phyloP scores from a whole-genome alignment of 2,113 vertebrate genomes.

The Raja brachyura region DNA sequence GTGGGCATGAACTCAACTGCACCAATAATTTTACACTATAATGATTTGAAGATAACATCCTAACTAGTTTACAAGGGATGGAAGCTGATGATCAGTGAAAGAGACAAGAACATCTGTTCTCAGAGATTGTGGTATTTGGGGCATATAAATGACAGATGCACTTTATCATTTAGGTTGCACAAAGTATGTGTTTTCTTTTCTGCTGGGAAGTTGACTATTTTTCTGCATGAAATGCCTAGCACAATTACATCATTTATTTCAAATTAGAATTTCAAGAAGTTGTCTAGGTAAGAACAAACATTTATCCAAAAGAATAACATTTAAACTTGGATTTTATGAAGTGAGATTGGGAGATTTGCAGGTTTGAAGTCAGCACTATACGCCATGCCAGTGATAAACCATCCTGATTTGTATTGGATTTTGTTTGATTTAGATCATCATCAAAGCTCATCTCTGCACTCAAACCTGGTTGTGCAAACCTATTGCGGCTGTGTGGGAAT shows the following conservation, averaged over 20 bases:
- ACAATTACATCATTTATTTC: background rate
- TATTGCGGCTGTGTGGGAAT: no score
- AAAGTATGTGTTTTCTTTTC: constrained; percentile 25
- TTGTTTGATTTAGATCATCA: no score
- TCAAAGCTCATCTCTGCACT: no score
- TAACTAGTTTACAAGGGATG: constrained; percentile 26
- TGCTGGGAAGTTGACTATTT: constrained; percentile 19
- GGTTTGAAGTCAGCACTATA: background rate
- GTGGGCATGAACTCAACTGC: background rate
- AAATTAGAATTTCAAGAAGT: background rate
- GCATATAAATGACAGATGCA: constrained; percentile 32
- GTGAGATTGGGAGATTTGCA: background rate
- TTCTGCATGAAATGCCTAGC: background rate
- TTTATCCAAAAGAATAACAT: constrained; percentile 25
- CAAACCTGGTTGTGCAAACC: no score
- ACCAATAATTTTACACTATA: background rate
- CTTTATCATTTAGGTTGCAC: constrained; percentile 2
- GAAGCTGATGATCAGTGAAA: constrained; percentile 21
- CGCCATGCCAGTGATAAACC: background rate
- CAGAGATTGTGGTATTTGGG: constrained; percentile 26
- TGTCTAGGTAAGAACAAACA: background rate
- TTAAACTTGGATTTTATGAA: background rate
- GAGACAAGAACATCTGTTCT: constrained; percentile 33
- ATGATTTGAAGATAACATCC: constrained; percentile 32
- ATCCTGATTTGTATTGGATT: background rate